Conservation (phyloP, 2,888 invertebrate genomes). For the Andricus quercusramuli region DNA sequence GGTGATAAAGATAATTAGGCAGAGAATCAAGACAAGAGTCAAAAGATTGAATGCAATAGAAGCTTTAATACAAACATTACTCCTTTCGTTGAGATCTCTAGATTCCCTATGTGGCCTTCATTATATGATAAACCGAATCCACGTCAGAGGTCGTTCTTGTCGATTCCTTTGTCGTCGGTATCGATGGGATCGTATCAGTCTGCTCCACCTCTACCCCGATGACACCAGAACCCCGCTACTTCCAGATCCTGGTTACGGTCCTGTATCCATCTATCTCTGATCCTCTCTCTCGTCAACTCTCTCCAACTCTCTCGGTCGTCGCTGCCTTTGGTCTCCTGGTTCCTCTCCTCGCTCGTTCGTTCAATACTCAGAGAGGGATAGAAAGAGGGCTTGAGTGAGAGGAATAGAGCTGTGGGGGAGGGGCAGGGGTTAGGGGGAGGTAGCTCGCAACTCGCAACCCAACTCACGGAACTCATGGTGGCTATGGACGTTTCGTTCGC, state of each 20-base stretch:
- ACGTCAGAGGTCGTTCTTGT: conserved; percentile 16
- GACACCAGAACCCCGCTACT: conserved; percentile 34
- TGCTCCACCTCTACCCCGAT: conserved; percentile 22
- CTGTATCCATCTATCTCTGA: conserved; percentile 52
- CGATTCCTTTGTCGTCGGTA: conserved; percentile 31
- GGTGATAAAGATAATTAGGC: too few species aligned
- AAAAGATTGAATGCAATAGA: not conserved
- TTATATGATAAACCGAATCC: conserved; percentile 26
- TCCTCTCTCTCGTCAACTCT: conserved; percentile 51
- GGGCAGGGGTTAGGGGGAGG: conserved; percentile 32
- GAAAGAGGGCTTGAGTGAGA: conserved; percentile 53
- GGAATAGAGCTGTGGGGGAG: conserved; percentile 21
- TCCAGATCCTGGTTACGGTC: conserved; percentile 40
- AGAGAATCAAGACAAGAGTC: too few species aligned
- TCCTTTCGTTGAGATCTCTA: not conserved
- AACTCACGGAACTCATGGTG: conserved; percentile 41
- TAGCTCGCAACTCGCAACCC: conserved; percentile 41
- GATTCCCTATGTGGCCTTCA: not conserved
- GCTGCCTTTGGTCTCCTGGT: conserved; percentile 66
- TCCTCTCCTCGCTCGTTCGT: conserved; percentile 71
- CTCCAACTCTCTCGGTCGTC: conserved; percentile 58
- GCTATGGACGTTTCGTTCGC: conserved; percentile 35
- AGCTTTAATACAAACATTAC: not conserved
- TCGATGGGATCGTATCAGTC: conserved; percentile 35
- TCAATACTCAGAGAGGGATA: conserved; percentile 72